A percentile compares a stretch with the other conserved stretches of the same genome.
Conservation (phyloP, 92 coral and sea anemone species). For the Phenganax marumi region DNA sequence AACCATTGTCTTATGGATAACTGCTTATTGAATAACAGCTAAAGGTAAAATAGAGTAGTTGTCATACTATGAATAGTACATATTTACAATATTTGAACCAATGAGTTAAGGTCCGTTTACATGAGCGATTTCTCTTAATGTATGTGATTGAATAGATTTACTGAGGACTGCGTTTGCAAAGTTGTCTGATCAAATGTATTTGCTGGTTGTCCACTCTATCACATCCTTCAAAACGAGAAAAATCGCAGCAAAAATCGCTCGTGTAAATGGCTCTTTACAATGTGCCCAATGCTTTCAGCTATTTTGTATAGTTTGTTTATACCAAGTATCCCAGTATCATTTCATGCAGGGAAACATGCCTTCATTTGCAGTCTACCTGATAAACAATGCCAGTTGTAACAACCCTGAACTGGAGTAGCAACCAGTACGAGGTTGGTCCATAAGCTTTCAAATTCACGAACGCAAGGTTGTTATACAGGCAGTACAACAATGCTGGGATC, state of each 20-base stretch:
- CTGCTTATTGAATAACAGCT: conserved; percentile 81
- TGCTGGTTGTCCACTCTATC: too few relatives aligned
- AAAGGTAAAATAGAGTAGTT: background rate
- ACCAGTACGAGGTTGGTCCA: conserved; percentile 90
- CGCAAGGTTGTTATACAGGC: conserved; percentile 95
- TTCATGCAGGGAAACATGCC: background rate
- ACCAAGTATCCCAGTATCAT: background rate
- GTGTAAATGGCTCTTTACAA: too few relatives aligned
- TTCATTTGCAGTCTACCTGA: conserved; percentile 62
- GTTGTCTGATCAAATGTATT: too few relatives aligned
- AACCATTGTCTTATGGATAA: conserved; percentile 80
- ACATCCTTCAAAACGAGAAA: too few relatives aligned
- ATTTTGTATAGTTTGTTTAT: background rate
- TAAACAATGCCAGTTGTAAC: conserved; percentile 92
- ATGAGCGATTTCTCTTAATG: too few relatives aligned
- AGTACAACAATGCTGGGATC: conserved; percentile 90
- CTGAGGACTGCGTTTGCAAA: too few relatives aligned
- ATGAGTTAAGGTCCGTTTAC: too few relatives aligned
- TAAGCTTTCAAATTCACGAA: conserved; percentile 87
- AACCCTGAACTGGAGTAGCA: conserved; percentile 92
- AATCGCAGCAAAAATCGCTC: too few relatives aligned
- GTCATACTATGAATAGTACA: background rate
- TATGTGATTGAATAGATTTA: too few relatives aligned
- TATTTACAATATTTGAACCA: too few relatives aligned
- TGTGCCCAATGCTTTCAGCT: too few relatives aligned